Base-by-base conservation (phyloP, 2,797 vertebrate species). In the Micropoecilia bifurca region DNA sequence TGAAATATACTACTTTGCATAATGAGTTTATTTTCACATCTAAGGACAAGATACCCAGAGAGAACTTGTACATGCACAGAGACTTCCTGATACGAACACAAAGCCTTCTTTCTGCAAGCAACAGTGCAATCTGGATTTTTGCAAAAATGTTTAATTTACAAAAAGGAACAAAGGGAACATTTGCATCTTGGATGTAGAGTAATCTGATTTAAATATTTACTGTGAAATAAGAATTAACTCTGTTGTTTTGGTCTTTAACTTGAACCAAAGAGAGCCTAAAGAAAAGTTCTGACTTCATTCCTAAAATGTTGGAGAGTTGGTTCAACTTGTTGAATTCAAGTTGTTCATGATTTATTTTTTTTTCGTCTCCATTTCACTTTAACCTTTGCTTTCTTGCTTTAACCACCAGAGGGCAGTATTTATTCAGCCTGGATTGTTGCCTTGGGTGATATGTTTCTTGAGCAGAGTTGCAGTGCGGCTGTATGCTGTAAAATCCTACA, bases 351-450 rank as follows among this genome's bases (percentile, higher is more conserved):
- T 41, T 43, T 13, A 14, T 0, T 9, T 16, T 12, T 14, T 16
- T 12, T 14, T 28, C 50, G 25, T 4, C 7, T 45, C 12, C 10
- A 28, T 3, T 30, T 12, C 3, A 30, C 39, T 18, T 22, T 75
- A n/a, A 46, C 9, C 41, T 25, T 39, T 47, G 75, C 25, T 85
- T 45, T 77, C 53, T 5, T 0, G 6, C 1, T 10, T 4, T 25
- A 22, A 25, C 73, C 95, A 92, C 93, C 86, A 96, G 96, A 95
- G 88, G 91, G 93, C 93, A 93, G 80, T 90, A 76, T 91, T 86
- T 82, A 78, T 94, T 92, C 93, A 90, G 81, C 84, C 10, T 76
- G 89, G 75, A 90, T 61, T 43, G 0, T 0, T 39, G 12, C 25
- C 18, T 8, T 5, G 5, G 20, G 3, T 46, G 30, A 78, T 18